Percentiles rank a stretch among this genome's conserved stretches.
phyloP scores from a whole-genome alignment of 2,113 vertebrate genomes.

The Ochotona curzoniae region DNA sequence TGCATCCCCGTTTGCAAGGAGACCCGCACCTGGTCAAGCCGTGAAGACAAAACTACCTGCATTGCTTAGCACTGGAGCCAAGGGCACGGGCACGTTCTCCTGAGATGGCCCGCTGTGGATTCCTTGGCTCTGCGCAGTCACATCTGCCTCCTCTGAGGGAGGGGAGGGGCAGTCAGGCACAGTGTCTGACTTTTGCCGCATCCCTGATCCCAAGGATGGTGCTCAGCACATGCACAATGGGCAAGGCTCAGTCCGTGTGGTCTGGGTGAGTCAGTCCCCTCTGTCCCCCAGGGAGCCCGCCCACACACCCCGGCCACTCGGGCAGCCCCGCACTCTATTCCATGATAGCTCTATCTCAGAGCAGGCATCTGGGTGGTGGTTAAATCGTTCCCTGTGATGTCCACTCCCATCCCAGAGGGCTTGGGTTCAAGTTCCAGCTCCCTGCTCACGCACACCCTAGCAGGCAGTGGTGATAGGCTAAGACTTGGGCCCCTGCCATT shows the following conservation, averaged over 20 bases:
- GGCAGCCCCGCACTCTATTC: too few relatives aligned
- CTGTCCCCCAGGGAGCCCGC: background rate
- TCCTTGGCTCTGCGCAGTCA: background rate
- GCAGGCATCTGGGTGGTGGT: too few relatives aligned
- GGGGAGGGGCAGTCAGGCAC: too few relatives aligned
- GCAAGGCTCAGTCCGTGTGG: background rate
- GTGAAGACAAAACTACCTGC: background rate
- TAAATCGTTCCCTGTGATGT: too few relatives aligned
- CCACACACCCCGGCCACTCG: too few relatives aligned
- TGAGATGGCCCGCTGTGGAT: rapidly evolving
- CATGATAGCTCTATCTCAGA: too few relatives aligned
- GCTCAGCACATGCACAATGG: background rate
- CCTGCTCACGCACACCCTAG: too few relatives aligned
- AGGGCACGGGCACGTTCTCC: background rate
- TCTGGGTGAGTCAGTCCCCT: background rate
- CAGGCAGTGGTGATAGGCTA: too few relatives aligned
- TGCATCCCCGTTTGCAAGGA: background rate
- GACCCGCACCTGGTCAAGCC: background rate
- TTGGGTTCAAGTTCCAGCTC: too few relatives aligned
- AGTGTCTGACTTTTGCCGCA: background rate
- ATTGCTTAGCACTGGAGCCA: background rate
- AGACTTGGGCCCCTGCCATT: too few relatives aligned
- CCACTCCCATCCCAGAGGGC: too few relatives aligned
- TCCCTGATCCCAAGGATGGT: background rate
- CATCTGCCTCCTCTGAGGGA: too few relatives aligned